These are phyloP conservation scores for Catharus bicknelli DNA, from an alignment of 2,113 vertebrate genomes.

Conservation along the genomic window DNA sequence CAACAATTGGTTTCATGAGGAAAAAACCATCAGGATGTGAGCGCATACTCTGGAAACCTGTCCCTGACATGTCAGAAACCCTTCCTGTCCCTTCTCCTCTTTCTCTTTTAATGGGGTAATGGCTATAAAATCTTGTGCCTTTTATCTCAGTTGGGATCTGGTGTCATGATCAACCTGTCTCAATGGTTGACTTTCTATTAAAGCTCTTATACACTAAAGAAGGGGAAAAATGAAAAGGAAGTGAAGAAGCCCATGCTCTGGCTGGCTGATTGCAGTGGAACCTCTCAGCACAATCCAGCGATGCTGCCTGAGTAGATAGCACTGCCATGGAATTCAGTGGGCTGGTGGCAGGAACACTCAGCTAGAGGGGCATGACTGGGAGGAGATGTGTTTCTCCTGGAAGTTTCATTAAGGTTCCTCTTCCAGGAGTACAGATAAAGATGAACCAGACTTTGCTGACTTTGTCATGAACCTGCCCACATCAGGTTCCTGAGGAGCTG, in stretches of 20 bases:
- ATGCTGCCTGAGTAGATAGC: accelerated
- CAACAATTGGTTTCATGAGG: background rate
- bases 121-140: background rate
- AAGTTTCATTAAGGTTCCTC: background rate
- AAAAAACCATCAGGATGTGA: background rate
- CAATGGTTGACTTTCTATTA: background rate
- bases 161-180: background rate
- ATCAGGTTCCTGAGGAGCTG: accelerated
- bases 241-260: background rate
- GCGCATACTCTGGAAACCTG: background rate
- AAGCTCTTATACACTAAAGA: background rate
- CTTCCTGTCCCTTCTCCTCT: background rate
- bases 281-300: background rate
- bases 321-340: background rate
- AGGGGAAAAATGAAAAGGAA: background rate
- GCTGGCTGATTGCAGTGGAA: background rate
- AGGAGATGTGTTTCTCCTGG: background rate
- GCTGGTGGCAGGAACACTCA: accelerated
- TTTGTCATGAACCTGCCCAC: accelerated
- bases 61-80: background rate
- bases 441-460: background rate
- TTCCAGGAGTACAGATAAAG: accelerated
- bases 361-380: background rate
- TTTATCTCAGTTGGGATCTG: background rate
- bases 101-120: background rate